phyloP scores from a whole-genome alignment of 2,888 invertebrate species.

The Hydroisotoma schaefferi region DNA sequence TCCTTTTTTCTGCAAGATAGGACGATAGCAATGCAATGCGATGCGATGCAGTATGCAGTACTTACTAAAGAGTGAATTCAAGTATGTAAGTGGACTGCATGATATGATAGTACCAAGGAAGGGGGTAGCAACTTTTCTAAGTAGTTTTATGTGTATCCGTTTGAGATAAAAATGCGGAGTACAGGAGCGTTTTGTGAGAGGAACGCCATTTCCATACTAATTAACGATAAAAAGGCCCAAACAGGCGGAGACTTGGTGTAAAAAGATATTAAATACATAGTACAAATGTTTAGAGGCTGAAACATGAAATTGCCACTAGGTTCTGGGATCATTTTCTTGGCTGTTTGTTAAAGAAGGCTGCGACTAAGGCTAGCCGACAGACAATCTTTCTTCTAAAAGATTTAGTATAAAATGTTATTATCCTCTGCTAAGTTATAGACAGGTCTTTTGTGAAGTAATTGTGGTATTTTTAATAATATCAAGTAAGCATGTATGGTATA shows the following conservation, averaged over 20 bases:
- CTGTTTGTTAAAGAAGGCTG: too few species aligned
- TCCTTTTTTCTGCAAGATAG: not conserved
- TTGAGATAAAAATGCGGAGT: slow-evolving; percentile 26
- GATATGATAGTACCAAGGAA: not conserved
- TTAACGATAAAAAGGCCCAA: slow-evolving; percentile 16
- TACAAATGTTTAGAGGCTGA: not conserved
- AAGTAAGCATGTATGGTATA: too few species aligned
- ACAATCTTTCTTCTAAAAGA: too few species aligned
- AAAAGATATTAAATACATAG: too few species aligned
- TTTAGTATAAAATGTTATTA: too few species aligned
- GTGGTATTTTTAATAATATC: too few species aligned
- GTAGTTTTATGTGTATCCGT: slow-evolving; percentile 29
- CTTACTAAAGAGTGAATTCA: too few species aligned
- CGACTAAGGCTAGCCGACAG: too few species aligned
- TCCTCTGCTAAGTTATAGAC: too few species aligned
- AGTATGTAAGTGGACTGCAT: not conserved
- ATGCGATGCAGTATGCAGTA: not conserved
- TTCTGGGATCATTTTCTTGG: too few species aligned
- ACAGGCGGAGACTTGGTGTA: too few species aligned
- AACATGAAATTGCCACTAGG: not conserved
- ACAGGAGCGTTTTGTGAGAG: slow-evolving; percentile 16
- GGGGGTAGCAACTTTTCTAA: slow-evolving; percentile 1
- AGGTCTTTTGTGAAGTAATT: too few species aligned
- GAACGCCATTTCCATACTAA: slow-evolving; percentile 29
- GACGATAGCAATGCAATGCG: not conserved